phyloP scores from a whole-genome alignment of 53 echinoderm and acorn worm species.

The Henricia sp. region DNA sequence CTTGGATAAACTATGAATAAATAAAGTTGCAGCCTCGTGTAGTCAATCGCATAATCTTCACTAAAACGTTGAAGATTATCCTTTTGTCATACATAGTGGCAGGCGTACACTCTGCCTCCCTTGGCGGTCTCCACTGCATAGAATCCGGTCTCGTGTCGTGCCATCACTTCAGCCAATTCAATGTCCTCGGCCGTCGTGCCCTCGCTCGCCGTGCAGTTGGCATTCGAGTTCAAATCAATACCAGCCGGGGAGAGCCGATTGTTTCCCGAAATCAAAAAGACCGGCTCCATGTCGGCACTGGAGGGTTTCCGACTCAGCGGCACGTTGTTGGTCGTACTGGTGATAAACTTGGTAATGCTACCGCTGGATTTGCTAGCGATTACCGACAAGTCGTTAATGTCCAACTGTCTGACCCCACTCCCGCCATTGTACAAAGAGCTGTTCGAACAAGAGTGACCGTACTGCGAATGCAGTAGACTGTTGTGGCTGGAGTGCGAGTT shows the following conservation, averaged over 20 bases:
- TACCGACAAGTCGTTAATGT: constrained; percentile 74
- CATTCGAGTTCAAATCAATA: constrained; percentile 39
- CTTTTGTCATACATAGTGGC: constrained; percentile 65
- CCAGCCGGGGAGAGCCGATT: constrained; percentile 26
- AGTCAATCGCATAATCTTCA: not conserved
- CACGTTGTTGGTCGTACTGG: constrained; percentile 40
- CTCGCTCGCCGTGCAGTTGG: constrained; percentile 43
- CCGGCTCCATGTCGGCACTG: constrained; percentile 26
- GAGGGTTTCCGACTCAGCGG: constrained; percentile 77
- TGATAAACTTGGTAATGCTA: constrained; percentile 90
- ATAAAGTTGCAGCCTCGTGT: constrained; percentile 19
- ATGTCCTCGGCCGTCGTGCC: constrained; percentile 34
- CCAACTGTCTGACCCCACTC: not conserved
- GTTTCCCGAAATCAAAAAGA: constrained; percentile 50
- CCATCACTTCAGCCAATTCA: constrained; percentile 46
- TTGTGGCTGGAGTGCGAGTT: not conserved
- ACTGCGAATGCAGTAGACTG: constrained; percentile 4
- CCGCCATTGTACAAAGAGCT: constrained; percentile 6
- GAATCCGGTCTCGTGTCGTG: constrained; percentile 2
- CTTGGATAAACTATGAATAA: not conserved
- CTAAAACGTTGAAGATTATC: not conserved
- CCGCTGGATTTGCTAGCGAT: constrained; percentile 92
- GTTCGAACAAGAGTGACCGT: constrained; percentile 38
- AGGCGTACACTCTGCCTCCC: constrained; percentile 54
- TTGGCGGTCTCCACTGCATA: constrained; percentile 54